Evolutionary conservation across 2,797 vertebrate genomes (phyloP).

Genomic region (Siniperca obscura): DNA sequence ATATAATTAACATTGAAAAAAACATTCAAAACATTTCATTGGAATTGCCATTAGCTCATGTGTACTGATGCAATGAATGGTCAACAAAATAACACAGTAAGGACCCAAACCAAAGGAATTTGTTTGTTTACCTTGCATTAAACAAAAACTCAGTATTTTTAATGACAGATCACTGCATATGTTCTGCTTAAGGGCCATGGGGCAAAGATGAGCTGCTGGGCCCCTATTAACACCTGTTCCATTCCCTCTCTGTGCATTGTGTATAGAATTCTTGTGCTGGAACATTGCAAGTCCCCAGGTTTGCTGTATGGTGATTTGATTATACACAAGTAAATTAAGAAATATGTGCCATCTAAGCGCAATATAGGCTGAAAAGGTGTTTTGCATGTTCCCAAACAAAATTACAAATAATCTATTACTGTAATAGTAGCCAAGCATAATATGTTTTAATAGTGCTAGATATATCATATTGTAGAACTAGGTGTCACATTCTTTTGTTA

Average conservation of each 20-base stretch:
- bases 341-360: not conserved
- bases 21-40: not conserved
- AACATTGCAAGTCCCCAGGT: not conserved
- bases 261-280: not conserved
- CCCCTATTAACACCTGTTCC: not conserved
- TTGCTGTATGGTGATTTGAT: not conserved
- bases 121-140: not conserved
- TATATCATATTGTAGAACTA: not conserved
- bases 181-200: not conserved
- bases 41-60: not conserved
- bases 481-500: not conserved
- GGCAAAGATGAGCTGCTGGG: not conserved
- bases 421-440: not conserved
- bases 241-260: not conserved
- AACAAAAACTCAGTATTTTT: not conserved
- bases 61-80: not conserved
- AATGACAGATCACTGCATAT: not conserved
- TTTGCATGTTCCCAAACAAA: not conserved
- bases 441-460: not conserved
- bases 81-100: not conserved
- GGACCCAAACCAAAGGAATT: not conserved
- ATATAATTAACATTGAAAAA: not conserved
- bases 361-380: not conserved
- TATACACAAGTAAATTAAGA: not conserved
- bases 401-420: not conserved